phyloP scores from a whole-genome alignment of 2,888 invertebrate genomes.

The Rotaria sp. region DNA sequence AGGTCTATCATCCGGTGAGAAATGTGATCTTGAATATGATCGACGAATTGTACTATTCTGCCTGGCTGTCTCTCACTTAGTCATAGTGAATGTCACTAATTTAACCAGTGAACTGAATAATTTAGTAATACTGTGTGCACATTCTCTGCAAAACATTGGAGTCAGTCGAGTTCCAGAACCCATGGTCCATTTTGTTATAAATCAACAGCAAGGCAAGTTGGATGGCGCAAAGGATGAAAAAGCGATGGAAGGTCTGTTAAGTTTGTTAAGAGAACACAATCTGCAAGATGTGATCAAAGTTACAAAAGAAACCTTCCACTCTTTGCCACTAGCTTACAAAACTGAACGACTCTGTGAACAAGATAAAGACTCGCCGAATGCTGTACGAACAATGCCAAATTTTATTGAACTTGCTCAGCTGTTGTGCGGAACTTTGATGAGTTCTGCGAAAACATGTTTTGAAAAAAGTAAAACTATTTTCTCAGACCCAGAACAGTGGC shows the following conservation, averaged over 20 bases:
- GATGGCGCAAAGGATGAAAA: neutral
- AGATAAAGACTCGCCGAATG: neutral
- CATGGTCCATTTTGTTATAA: constrained; percentile 19
- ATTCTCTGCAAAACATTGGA: neutral
- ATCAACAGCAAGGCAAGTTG: neutral
- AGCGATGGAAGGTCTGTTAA: neutral
- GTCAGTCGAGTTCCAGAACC: neutral
- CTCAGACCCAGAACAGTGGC: neutral
- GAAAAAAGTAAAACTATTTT: neutral
- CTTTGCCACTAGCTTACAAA: constrained; percentile 3
- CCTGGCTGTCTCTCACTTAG: neutral
- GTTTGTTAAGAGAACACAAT: neutral
- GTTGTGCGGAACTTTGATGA: neutral
- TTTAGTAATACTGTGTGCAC: neutral
- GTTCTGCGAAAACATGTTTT: neutral
- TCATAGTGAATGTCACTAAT: constrained; percentile 1
- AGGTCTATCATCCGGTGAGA: constrained; percentile 8
- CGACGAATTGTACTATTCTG: constrained; percentile 10
- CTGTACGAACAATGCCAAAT: neutral
- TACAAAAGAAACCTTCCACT: neutral
- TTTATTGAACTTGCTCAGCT: neutral
- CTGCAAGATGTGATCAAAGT: neutral
- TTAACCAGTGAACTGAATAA: neutral
- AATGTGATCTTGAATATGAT: constrained; percentile 6
- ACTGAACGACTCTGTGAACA: neutral